Evolutionary conservation across 1,140 invertebrate species (phyloP).

Genomic region (Drosophila repletoides): DNA sequence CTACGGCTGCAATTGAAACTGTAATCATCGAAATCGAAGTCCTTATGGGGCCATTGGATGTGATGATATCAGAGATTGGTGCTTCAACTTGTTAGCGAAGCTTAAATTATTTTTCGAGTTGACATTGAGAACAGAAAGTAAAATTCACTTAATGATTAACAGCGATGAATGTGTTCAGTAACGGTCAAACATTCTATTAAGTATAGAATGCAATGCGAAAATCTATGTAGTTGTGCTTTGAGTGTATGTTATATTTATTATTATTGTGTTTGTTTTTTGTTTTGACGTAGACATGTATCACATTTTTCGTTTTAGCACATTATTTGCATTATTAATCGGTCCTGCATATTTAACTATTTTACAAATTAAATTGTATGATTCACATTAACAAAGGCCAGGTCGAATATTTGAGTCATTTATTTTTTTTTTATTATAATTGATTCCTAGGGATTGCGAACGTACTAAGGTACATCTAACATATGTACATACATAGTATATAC

Average conservation of each 20-base stretch:
- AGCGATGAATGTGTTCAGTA: background rate
- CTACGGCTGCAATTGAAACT: conserved; percentile 15
- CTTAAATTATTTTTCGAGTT: background rate
- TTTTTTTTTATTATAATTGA: background rate
- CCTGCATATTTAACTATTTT: background rate
- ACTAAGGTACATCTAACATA: background rate
- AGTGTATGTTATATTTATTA: conserved; percentile 14
- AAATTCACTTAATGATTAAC: background rate
- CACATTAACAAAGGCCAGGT: background rate
- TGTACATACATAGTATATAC: background rate
- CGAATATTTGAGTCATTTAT: background rate
- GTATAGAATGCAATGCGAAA: conserved; percentile 22
- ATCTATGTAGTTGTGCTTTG: conserved; percentile 34
- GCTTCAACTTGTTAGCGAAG: background rate
- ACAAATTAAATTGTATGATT: background rate
- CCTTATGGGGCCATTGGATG: background rate
- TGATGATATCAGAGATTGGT: background rate
- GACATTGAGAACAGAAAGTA: conserved; percentile 18
- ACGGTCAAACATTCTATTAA: background rate
- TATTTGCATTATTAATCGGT: background rate
- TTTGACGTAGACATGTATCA: too few species aligned
- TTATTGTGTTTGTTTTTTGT: background rate
- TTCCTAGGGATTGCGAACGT: too few species aligned
- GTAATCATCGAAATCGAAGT: conserved; percentile 27
- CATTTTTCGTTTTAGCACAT: background rate